A percentile compares a stretch with the other conserved stretches of the same genome.
These are phyloP conservation scores for Tachina lurida DNA, from an alignment of 2,888 invertebrate genomes.

Conservation along the genomic window DNA sequence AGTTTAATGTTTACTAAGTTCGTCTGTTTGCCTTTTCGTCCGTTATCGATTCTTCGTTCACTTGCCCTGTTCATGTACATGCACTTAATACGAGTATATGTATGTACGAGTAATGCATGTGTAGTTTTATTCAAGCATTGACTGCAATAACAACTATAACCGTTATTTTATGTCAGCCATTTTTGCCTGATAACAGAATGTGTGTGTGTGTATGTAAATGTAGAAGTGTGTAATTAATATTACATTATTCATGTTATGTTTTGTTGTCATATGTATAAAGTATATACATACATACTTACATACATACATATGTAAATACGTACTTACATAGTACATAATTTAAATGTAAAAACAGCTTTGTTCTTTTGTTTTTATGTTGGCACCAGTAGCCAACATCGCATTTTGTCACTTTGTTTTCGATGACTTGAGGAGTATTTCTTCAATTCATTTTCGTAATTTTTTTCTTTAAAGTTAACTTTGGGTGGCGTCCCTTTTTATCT, in stretches of 20 bases:
- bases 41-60: slow-evolving; percentile 8
- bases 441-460: background rate
- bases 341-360: slow-evolving; percentile 12
- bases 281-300: slow-evolving; percentile 3
- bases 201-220: slow-evolving; percentile 7
- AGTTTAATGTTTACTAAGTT: background rate
- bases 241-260: slow-evolving; percentile 41
- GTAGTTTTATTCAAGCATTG: slow-evolving; percentile 28
- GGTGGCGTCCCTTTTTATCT: slow-evolving; percentile 54
- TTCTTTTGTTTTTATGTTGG: slow-evolving; percentile 41
- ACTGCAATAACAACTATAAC: slow-evolving; percentile 56
- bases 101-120: background rate
- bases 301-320: background rate
- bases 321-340: background rate
- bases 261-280: slow-evolving; percentile 1
- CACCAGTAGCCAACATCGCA: slow-evolving; percentile 42
- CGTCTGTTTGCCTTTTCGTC: slow-evolving; percentile 13
- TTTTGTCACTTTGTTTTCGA: slow-evolving; percentile 39
- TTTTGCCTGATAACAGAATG: slow-evolving; percentile 53
- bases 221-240: slow-evolving; percentile 3
- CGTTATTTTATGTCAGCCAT: slow-evolving; percentile 59
- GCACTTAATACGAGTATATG: too few relatives aligned
- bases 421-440: slow-evolving; percentile 18
- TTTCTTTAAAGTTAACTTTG: slow-evolving; percentile 24
- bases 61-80: slow-evolving; percentile 37